These are phyloP conservation scores for Mormoops blainvillei DNA, from an alignment of 2,113 vertebrate genomes.

Conservation along the genomic window DNA sequence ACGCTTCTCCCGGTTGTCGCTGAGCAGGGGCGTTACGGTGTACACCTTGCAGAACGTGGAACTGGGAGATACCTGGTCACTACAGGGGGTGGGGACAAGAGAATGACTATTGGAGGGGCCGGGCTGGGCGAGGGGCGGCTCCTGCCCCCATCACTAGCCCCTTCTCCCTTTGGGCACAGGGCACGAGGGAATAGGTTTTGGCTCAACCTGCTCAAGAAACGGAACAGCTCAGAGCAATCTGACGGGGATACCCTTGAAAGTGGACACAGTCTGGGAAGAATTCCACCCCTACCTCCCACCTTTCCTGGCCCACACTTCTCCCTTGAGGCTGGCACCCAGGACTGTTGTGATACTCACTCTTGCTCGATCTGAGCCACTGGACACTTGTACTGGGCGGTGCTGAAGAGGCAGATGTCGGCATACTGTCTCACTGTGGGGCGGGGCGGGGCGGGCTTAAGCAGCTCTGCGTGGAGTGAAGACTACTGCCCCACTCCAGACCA, in stretches of 20 bases:
- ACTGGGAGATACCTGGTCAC: constrained; percentile 91
- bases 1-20: constrained; percentile 90
- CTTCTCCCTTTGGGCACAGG: neutral
- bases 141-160: neutral
- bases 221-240: neutral
- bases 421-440: constrained; percentile 88
- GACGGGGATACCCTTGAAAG: neutral
- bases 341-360: constrained; percentile 82
- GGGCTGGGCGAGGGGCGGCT: neutral
- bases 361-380: constrained; percentile 90
- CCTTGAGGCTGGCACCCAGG: neutral
- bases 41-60: constrained; percentile 95
- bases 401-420: constrained; percentile 95
- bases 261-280: neutral
- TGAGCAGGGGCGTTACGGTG: constrained; percentile 89
- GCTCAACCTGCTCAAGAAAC: neutral
- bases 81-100: constrained; percentile 47
- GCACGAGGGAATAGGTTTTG: neutral
- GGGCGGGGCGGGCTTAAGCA: neutral
- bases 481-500: constrained; percentile 44
- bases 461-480: constrained; percentile 78
- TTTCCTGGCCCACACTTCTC: neutral
- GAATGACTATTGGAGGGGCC: neutral
- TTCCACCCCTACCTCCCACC: neutral
- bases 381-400: constrained; percentile 94